Conservation (phyloP, 2,113 vertebrate genomes). For the Siphamia tubifer region DNA sequence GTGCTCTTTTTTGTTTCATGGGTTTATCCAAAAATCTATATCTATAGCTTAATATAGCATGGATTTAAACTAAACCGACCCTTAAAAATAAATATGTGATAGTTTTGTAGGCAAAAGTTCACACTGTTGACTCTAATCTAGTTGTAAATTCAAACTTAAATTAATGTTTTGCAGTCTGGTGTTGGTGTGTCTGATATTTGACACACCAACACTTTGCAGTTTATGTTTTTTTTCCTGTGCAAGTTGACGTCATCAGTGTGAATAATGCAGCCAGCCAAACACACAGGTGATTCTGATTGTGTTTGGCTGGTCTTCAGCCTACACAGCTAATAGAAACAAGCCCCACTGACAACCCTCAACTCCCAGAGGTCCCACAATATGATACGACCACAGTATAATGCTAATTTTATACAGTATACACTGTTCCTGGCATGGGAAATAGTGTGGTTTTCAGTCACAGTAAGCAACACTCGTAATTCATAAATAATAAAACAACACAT, state of each 20-base stretch:
- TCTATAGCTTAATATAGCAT: no score
- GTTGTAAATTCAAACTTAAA: no score
- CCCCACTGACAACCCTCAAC: not conserved
- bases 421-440: not conserved
- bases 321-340: no score
- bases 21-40: no score
- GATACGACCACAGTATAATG: not conserved
- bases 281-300: not conserved
- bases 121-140: no score
- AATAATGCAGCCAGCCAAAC: not conserved
- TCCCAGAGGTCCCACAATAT: not conserved
- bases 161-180: no score
- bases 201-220: not conserved
- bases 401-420: not conserved
- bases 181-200: not conserved
- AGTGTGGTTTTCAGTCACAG: not conserved
- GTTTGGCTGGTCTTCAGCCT: not conserved
- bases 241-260: not conserved
- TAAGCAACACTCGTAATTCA: not conserved
- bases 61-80: no score
- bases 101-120: no score
- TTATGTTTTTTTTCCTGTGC: not conserved
- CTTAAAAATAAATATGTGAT: no score
- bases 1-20: no score
- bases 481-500: not conserved